These are phyloP conservation scores for Phortica okadai DNA, from an alignment of 2,888 invertebrate species.

Conservation along the genomic window DNA sequence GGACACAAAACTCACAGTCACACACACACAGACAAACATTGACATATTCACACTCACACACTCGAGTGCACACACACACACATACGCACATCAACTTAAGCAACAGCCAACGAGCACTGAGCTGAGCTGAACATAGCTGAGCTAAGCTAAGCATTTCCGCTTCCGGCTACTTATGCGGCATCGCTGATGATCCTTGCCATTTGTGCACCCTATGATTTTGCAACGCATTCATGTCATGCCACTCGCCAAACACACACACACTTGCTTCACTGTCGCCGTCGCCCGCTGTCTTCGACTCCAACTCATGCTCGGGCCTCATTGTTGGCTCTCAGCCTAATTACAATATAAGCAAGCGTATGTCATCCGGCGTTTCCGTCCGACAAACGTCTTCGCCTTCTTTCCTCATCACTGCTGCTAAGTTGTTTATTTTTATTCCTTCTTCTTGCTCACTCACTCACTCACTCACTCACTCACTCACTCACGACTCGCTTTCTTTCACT, in stretches of 20 bases:
- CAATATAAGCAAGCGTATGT: background rate
- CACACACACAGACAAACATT: constrained; percentile 30
- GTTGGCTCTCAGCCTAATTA: constrained; percentile 2
- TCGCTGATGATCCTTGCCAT: constrained; percentile 27
- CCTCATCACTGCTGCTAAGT: background rate
- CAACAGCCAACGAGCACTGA: background rate
- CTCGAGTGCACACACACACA: constrained; percentile 31
- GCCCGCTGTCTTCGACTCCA: too few species aligned
- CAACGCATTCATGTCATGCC: background rate
- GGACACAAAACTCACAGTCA: constrained; percentile 38
- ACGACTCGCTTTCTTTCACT: background rate
- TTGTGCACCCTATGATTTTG: background rate
- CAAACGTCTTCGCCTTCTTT: background rate
- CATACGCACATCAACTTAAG: constrained; percentile 6
- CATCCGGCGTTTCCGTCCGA: background rate
- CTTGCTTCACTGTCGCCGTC: background rate
- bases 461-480: background rate
- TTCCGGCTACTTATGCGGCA: constrained; percentile 68
- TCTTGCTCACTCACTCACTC: background rate
- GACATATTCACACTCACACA: background rate
- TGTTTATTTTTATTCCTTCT: background rate
- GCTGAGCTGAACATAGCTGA: constrained; percentile 34
- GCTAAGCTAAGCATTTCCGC: constrained; percentile 57
- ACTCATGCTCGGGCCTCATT: background rate
- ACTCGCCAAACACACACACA: background rate